These are phyloP conservation scores for Apamea monoglypha DNA, from an alignment of 2,888 invertebrate species.

Conservation along the genomic window DNA sequence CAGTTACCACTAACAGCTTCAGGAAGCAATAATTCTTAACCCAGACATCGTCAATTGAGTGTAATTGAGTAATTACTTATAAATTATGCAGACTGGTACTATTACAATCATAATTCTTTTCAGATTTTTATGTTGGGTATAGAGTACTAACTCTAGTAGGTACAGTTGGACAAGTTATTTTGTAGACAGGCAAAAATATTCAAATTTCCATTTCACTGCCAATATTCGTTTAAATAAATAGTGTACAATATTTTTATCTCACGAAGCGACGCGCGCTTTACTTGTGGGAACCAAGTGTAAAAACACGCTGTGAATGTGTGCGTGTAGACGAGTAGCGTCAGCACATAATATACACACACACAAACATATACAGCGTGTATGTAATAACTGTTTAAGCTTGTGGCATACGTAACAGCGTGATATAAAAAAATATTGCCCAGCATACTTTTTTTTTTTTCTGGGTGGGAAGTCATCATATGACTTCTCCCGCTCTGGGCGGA, in stretches of 20 bases:
- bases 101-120: conserved; percentile 1
- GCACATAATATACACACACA: too few species aligned
- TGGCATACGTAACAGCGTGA: too few species aligned
- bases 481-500: too few species aligned
- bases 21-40: conserved; percentile 30
- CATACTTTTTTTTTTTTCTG: too few species aligned
- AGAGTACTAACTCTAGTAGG: background rate
- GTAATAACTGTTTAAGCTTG: too few species aligned
- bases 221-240: background rate
- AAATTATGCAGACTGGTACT: background rate
- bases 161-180: background rate
- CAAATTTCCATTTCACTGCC: background rate
- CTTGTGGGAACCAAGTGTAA: background rate
- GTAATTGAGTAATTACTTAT: background rate
- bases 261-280: background rate
- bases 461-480: too few species aligned
- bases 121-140: background rate
- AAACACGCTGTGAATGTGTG: too few species aligned
- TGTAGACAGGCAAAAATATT: background rate
- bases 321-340: too few species aligned
- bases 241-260: background rate
- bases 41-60: conserved; percentile 29
- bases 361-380: too few species aligned
- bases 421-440: too few species aligned
- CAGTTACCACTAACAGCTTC: conserved; percentile 1